Base-by-base conservation (phyloP, 2,113 vertebrate genomes). In the Anguilla rostrata region DNA sequence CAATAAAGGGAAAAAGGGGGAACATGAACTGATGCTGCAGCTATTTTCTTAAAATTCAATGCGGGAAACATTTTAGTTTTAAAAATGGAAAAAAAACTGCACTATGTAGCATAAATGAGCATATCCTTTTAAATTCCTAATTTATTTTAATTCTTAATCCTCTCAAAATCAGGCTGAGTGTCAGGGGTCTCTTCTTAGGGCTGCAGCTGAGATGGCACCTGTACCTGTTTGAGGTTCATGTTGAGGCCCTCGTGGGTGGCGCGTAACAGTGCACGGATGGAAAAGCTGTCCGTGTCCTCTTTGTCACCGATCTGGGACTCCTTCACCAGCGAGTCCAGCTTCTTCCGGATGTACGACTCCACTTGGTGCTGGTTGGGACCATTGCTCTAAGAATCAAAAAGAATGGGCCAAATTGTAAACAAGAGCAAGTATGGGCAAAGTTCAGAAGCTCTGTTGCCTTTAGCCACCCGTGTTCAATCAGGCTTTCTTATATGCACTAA, bases 221-320 rank as follows among this genome's bases (percentile, higher is more conserved):
- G 40, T 96, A 99, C 98, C 98, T 98, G 97, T 84, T 96, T 97
- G 89, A 98, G 93, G 93, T 98, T 98, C 83, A 95, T 95, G 29
- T 96, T 97, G 86, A 99, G 93, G 39, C 98, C 97, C 90, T 98
- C 97, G 0, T 98, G 97, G 0, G 98, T 99, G 26, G 98, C 98
- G 88, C 96, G 96, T 22, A 99, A 94, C 57, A 99, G 94, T 0
- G 98, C 98, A 86, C 95, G 92, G 92, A 99, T 98, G 11, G 98
- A 98, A 94, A 98, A 99, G 93, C 97, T 98, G 94, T 99, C 98
- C 0, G 96, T 94, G 81, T 99, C 98, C 92, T 99, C 98, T 90
- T 97, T 99, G 93, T 99, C 98, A 84, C 97, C 96, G 41, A 99
- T 98, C 46, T 96, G 96, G 89, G 98, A 98, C 93, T 99, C 98